Percentiles rank a stretch among this genome's conserved stretches.
Conservation (phyloP, 2,113 vertebrate species). For the Psilopsiagon aymara region DNA sequence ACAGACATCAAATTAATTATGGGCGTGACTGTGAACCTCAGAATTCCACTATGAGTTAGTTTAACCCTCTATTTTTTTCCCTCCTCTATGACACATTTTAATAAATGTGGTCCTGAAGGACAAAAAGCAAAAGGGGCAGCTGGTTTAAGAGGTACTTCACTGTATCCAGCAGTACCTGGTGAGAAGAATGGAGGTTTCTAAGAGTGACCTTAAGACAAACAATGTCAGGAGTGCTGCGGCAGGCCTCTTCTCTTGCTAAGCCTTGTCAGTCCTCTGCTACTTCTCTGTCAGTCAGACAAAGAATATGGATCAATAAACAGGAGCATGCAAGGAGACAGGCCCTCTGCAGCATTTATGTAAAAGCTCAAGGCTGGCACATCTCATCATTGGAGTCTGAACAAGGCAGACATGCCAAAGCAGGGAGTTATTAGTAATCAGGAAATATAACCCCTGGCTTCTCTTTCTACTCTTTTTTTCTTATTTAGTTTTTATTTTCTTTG, state of each 20-base stretch:
- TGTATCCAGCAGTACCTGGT: not conserved
- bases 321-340: not conserved
- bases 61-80: not conserved
- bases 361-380: not conserved
- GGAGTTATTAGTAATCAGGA: not conserved
- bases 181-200: not conserved
- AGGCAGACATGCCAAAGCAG: not conserved
- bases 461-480: not conserved
- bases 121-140: not conserved
- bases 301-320: not conserved
- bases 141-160: not conserved
- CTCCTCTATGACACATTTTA: accelerated
- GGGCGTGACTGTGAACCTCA: not conserved
- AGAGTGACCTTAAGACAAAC: not conserved
- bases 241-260: not conserved
- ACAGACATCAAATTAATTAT: not conserved
- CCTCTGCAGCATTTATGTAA: not conserved
- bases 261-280: not conserved
- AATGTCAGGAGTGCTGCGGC: not conserved
- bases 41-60: not conserved
- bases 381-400: not conserved
- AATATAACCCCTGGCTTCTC: not conserved
- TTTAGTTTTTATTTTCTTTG: not conserved
- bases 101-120: not conserved
- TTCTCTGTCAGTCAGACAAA: not conserved